These are phyloP conservation scores for Heloderma charlesbogerti DNA, from an alignment of 2,113 vertebrate genomes.

Conservation along the genomic window DNA sequence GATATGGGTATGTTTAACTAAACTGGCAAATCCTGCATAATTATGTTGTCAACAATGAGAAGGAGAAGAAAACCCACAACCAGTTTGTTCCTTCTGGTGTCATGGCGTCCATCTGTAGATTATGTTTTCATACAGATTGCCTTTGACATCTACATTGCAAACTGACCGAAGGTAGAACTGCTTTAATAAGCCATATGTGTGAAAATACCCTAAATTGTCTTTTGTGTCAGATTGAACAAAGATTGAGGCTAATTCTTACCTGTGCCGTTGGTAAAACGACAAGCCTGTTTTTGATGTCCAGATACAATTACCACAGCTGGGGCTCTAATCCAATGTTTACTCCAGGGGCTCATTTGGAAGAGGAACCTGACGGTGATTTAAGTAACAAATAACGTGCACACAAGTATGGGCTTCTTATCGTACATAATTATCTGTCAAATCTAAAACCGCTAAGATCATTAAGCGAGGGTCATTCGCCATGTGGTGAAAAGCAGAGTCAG, in stretches of 20 bases:
- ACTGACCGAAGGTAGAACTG: constrained; percentile 14
- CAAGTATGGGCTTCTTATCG: constrained; percentile 9
- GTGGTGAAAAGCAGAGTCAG: constrained; percentile 36
- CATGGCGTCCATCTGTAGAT: not conserved
- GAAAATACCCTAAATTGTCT: constrained; percentile 19
- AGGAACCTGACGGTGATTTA: constrained; percentile 6
- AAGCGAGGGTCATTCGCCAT: constrained; percentile 27
- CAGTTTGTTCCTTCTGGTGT: not conserved
- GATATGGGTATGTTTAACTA: not conserved
- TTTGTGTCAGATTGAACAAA: not conserved
- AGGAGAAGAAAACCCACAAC: not conserved
- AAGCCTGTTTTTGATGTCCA: constrained; percentile 1
- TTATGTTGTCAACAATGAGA: not conserved
- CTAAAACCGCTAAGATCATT: constrained; percentile 18
- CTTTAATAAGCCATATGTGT: constrained; percentile 17
- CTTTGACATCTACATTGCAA: constrained; percentile 9
- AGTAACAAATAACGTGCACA: constrained; percentile 5
- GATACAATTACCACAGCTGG: not conserved
- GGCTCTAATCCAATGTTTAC: not conserved
- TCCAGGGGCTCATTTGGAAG: not conserved
- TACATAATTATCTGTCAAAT: constrained; percentile 18
- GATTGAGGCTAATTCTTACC: constrained; percentile 26
- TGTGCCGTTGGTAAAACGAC: not conserved
- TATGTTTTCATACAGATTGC: constrained; percentile 1
- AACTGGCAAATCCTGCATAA: not conserved